Percentiles rank a stretch among this genome's conserved stretches.
These are phyloP conservation scores for Eciton burchellii DNA, from an alignment of 1,140 invertebrate genomes.

Conservation along the genomic window DNA sequence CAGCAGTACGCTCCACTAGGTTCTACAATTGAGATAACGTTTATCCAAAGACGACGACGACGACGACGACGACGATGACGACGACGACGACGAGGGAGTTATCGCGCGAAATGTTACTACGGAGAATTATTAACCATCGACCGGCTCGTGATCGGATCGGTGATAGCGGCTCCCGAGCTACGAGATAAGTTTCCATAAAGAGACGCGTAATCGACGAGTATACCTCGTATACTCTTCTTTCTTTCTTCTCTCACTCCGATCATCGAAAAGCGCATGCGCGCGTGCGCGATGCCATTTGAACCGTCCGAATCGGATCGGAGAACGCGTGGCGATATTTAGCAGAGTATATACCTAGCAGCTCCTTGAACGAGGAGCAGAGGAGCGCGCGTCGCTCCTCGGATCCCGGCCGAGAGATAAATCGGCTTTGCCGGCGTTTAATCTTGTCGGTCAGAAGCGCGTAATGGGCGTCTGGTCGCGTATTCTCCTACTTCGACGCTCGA, in stretches of 20 bases:
- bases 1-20: constrained; percentile 65
- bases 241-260: constrained; percentile 25
- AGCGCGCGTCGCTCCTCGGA: too few species aligned
- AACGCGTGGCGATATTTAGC: too few species aligned
- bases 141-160: constrained; percentile 45
- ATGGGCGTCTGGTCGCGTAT: neutral
- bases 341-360: too few species aligned
- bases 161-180: constrained; percentile 49
- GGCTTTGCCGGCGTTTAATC: neutral
- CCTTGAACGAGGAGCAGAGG: too few species aligned
- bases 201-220: constrained; percentile 26
- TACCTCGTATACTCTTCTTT: neutral
- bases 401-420: too few species aligned
- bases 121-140: constrained; percentile 72
- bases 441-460: neutral
- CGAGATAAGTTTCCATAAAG: constrained; percentile 59
- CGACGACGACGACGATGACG: too few species aligned
- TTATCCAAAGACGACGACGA: constrained; percentile 70
- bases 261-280: constrained; percentile 12
- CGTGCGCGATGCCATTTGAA: constrained; percentile 39
- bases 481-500: too few species aligned
- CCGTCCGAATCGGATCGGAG: constrained; percentile 22
- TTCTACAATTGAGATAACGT: constrained; percentile 71
- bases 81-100: constrained; percentile 67
- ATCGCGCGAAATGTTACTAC: constrained; percentile 64